Conservation (phyloP, 2,888 invertebrate species). For the Phasia obesa region DNA sequence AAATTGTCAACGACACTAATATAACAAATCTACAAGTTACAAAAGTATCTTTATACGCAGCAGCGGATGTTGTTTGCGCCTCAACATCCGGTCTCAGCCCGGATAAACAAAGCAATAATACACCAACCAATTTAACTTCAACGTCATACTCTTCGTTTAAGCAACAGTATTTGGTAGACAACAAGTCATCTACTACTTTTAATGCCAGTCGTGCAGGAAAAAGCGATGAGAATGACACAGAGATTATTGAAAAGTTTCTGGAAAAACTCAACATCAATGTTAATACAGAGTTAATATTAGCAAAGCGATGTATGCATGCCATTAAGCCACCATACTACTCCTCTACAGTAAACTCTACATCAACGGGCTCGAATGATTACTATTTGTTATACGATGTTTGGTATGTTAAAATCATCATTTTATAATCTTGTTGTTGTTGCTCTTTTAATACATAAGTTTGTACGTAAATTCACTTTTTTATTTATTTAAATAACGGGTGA, state of each 20-base stretch:
- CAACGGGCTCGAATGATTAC: constrained; percentile 72
- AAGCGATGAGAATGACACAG: constrained; percentile 71
- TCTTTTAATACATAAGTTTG: neutral
- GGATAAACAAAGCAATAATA: constrained; percentile 26
- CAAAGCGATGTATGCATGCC: constrained; percentile 76
- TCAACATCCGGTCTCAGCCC: constrained; percentile 50
- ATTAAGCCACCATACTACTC: constrained; percentile 14
- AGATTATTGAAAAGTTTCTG: constrained; percentile 81
- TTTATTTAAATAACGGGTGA: too few species aligned
- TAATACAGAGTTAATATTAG: constrained; percentile 82
- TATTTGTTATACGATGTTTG: constrained; percentile 80
- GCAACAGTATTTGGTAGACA: constrained; percentile 30
- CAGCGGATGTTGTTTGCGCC: constrained; percentile 65
- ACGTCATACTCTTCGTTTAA: neutral
- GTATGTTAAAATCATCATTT: constrained; percentile 74
- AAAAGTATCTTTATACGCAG: constrained; percentile 57
- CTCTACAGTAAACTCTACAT: constrained; percentile 16
- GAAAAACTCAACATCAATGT: constrained; percentile 82
- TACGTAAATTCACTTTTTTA: constrained; percentile 11
- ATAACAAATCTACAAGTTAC: constrained; percentile 55
- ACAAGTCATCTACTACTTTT: constrained; percentile 32
- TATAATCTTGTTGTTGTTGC: constrained; percentile 11
- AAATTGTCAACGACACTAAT: constrained; percentile 62
- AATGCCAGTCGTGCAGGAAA: constrained; percentile 48
- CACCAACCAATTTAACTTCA: constrained; percentile 5